phyloP scores from a whole-genome alignment of 1,140 invertebrate species.

The Magallana ariakensis region DNA sequence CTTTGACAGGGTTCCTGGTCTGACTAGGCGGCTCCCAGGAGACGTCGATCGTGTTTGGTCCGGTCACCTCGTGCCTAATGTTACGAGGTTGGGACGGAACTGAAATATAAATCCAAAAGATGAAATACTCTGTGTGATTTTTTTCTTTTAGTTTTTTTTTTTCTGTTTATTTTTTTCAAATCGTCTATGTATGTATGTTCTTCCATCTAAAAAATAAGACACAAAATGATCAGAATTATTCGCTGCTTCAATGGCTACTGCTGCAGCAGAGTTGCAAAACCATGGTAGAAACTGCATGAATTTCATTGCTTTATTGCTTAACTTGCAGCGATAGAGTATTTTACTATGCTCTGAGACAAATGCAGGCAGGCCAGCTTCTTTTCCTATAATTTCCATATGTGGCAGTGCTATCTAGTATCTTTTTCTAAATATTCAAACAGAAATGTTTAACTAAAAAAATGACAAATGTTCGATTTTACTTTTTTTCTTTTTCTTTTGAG shows the following conservation, averaged over 20 bases:
- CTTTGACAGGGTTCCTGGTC: slow-evolving; percentile 91
- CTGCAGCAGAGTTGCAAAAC: background rate
- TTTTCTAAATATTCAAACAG: background rate
- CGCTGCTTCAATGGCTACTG: background rate
- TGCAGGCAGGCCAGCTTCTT: background rate
- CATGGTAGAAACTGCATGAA: background rate
- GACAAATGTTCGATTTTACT: background rate
- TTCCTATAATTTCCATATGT: background rate
- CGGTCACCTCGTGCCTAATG: slow-evolving; percentile 85
- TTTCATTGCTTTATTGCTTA: too few species aligned
- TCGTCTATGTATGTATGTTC: background rate
- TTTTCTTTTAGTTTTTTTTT: background rate
- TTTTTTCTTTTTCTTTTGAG: background rate
- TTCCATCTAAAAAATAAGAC: slow-evolving; percentile 40
- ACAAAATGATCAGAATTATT: background rate
- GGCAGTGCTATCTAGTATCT: slow-evolving; percentile 32
- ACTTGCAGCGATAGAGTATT: too few species aligned
- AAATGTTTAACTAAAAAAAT: slow-evolving; percentile 1
- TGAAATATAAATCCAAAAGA: slow-evolving; percentile 84
- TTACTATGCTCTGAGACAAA: background rate
- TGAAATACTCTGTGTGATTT: background rate
- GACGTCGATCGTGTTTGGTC: slow-evolving; percentile 85
- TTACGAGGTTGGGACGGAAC: slow-evolving; percentile 96
- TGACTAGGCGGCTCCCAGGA: slow-evolving; percentile 94
- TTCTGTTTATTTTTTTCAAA: too few species aligned